Conservation (phyloP, 2,888 invertebrate species). For the Drosophila paramelanica region DNA sequence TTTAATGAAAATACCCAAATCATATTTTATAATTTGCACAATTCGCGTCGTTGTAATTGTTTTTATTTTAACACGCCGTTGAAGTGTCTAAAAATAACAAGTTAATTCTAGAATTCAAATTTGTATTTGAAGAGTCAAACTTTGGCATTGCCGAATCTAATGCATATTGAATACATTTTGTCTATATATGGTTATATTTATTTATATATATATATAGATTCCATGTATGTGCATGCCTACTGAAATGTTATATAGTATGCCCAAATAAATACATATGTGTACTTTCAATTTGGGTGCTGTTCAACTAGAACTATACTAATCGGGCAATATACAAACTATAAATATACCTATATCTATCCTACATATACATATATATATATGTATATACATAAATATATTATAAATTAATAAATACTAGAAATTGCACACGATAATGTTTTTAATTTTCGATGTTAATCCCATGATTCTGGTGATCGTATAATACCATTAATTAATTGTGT, state of each 20-base stretch:
- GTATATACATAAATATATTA: slow-evolving; percentile 46
- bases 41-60: neutral
- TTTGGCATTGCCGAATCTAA: slow-evolving; percentile 21
- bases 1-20: slow-evolving; percentile 4
- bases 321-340: slow-evolving; percentile 32
- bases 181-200: slow-evolving; percentile 8
- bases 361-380: slow-evolving; percentile 22
- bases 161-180: slow-evolving; percentile 17
- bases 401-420: slow-evolving; percentile 40
- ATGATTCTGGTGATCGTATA: slow-evolving; percentile 38
- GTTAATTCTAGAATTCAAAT: slow-evolving; percentile 15
- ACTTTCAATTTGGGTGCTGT: slow-evolving; percentile 4
- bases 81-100: slow-evolving; percentile 1
- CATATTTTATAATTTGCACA: slow-evolving; percentile 13
- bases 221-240: slow-evolving; percentile 16
- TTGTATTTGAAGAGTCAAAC: slow-evolving; percentile 29
- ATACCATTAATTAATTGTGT: slow-evolving; percentile 3
- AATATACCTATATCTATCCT: slow-evolving; percentile 22
- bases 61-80: slow-evolving; percentile 20
- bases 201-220: slow-evolving; percentile 17
- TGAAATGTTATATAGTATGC: slow-evolving; percentile 12
- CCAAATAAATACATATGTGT: slow-evolving; percentile 6
- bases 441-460: slow-evolving; percentile 48
- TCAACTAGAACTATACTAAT: slow-evolving; percentile 18
- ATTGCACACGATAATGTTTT: slow-evolving; percentile 21